phyloP scores from a whole-genome alignment of 2,888 invertebrate genomes.

The Eudemis profundana region DNA sequence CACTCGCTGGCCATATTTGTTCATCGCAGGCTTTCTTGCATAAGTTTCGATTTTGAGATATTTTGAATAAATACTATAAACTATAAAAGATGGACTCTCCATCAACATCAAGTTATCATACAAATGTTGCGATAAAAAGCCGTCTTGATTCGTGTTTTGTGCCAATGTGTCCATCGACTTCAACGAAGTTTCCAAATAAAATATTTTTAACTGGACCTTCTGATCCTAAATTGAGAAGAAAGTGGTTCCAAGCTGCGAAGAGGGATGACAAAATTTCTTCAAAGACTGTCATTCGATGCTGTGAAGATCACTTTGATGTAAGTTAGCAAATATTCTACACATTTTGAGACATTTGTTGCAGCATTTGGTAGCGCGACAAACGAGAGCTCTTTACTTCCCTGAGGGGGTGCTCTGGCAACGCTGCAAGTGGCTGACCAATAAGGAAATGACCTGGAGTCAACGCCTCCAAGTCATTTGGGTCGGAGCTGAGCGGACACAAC shows the following conservation, averaged over 20 bases:
- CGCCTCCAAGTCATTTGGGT: no score
- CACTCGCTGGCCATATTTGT: no score
- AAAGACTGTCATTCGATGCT: constrained; percentile 22
- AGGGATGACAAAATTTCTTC: constrained; percentile 5
- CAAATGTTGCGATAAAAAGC: neutral
- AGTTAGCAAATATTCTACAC: constrained; percentile 11
- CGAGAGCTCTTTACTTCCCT: no score
- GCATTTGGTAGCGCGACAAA: no score
- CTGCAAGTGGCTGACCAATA: no score
- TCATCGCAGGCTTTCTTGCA: neutral
- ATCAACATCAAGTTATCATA: constrained; percentile 10
- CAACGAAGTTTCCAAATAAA: constrained; percentile 14
- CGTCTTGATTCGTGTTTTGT: constrained; percentile 4
- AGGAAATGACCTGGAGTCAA: no score
- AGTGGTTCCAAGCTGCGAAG: constrained; percentile 26
- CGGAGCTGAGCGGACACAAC: no score
- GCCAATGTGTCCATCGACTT: constrained; percentile 3
- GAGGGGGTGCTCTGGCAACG: no score
- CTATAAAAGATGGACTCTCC: neutral
- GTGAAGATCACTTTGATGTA: constrained; percentile 28
- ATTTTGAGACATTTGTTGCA: no score
- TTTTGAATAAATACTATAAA: neutral
- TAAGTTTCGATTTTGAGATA: neutral
- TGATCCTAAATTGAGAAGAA: constrained; percentile 23
- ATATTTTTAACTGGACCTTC: constrained; percentile 23